Evolutionary conservation across 2,797 vertebrate species (phyloP).

Genomic region (Schizopygopsis malacanthus): DNA sequence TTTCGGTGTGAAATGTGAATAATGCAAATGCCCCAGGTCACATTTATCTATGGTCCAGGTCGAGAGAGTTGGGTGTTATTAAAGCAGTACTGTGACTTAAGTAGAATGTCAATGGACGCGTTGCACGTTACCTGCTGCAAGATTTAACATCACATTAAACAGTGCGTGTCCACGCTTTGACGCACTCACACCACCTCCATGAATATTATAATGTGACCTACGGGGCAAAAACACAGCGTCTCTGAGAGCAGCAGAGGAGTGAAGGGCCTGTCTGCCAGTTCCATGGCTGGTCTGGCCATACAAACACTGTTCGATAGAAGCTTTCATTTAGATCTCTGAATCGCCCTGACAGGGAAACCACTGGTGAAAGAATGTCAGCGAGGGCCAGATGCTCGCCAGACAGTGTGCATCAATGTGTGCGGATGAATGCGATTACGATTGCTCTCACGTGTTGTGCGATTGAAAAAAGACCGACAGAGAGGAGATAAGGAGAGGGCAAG

Average conservation of each 20-base stretch:
- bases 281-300: not conserved
- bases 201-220: constrained; percentile 58
- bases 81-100: constrained; percentile 38
- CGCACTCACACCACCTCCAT: constrained; percentile 29
- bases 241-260: constrained; percentile 38
- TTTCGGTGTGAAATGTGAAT: constrained; percentile 29
- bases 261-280: constrained; percentile 28
- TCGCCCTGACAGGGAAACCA: not conserved
- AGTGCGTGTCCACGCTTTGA: not conserved
- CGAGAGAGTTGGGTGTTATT: constrained; percentile 18
- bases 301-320: not conserved
- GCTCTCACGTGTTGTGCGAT: constrained; percentile 30
- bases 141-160: constrained; percentile 47
- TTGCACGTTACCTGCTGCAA: constrained; percentile 31
- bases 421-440: constrained; percentile 21
- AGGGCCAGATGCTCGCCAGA: not conserved
- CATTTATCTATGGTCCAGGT: constrained; percentile 32
- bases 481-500: constrained; percentile 40
- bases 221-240: constrained; percentile 30
- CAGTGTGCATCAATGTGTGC: not conserved
- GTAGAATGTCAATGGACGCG: constrained; percentile 38
- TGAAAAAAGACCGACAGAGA: constrained; percentile 21
- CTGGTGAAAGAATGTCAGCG: constrained; percentile 9
- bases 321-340: constrained; percentile 10
- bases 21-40: constrained; percentile 31